phyloP scores from a whole-genome alignment of 2,797 vertebrate species.

The Sebastes matsubarae region DNA sequence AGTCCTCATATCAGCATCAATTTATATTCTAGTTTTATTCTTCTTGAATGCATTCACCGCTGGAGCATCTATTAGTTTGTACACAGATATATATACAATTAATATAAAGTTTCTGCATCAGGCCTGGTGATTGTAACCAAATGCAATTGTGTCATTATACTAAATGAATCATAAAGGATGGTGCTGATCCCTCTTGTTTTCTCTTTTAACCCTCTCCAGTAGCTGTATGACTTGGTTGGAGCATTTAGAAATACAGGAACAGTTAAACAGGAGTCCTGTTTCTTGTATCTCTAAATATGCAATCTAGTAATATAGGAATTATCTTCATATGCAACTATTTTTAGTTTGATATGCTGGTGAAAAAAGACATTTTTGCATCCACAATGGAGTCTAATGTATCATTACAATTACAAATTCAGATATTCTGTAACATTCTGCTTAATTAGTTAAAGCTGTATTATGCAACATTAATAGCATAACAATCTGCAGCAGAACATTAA shows the following conservation, averaged over 20 bases:
- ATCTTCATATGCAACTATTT: neutral
- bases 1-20: neutral
- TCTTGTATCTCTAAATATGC: neutral
- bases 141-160: neutral
- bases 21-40: neutral
- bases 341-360: neutral
- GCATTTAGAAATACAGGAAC: neutral
- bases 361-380: neutral
- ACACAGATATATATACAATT: neutral
- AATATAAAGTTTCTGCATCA: neutral
- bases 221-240: neutral
- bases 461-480: neutral
- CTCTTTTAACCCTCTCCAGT: neutral
- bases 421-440: neutral
- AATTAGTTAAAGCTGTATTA: neutral
- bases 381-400: neutral
- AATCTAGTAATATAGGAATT: neutral
- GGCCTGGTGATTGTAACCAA: no score
- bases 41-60: neutral
- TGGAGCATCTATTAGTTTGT: neutral
- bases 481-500: neutral
- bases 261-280: neutral
- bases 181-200: neutral
- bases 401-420: neutral
- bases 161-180: neutral